Evolutionary conservation across 2,888 invertebrate genomes (phyloP).

Genomic region (Dicroscelio sp.): DNA sequence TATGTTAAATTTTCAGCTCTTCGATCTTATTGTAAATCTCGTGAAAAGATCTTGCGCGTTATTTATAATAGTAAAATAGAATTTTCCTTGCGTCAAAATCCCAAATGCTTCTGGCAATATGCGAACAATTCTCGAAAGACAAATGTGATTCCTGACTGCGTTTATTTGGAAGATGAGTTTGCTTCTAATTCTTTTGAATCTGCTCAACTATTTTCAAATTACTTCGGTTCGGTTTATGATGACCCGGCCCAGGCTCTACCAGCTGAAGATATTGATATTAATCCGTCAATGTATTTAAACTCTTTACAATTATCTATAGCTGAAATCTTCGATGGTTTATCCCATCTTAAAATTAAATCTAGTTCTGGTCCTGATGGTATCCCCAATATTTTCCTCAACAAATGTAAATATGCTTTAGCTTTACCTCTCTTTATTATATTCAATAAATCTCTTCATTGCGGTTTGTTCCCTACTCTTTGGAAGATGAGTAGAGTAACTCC

Average conservation of each 20-base stretch:
- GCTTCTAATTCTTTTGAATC: too few relatives aligned
- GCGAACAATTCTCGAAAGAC: background rate
- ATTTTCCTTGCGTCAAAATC: background rate
- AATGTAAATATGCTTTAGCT: background rate
- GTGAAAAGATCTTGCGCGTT: background rate
- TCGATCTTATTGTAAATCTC: background rate
- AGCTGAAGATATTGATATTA: background rate
- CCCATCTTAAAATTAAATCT: background rate
- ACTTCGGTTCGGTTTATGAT: too few relatives aligned
- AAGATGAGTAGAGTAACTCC: background rate
- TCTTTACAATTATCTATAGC: background rate
- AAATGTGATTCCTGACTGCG: too few relatives aligned
- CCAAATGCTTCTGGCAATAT: background rate
- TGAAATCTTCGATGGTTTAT: background rate
- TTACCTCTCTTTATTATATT: background rate
- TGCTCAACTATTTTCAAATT: too few relatives aligned
- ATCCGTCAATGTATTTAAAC: background rate
- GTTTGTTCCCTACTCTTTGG: background rate
- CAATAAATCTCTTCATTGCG: background rate
- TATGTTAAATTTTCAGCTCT: background rate
- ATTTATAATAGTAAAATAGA: background rate
- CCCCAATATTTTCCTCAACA: background rate
- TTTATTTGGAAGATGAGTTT: too few relatives aligned
- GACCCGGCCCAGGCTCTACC: too few relatives aligned
- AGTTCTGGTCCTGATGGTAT: background rate